phyloP scores from a whole-genome alignment of 2,888 invertebrate genomes.

The Aspidapion aeneum region DNA sequence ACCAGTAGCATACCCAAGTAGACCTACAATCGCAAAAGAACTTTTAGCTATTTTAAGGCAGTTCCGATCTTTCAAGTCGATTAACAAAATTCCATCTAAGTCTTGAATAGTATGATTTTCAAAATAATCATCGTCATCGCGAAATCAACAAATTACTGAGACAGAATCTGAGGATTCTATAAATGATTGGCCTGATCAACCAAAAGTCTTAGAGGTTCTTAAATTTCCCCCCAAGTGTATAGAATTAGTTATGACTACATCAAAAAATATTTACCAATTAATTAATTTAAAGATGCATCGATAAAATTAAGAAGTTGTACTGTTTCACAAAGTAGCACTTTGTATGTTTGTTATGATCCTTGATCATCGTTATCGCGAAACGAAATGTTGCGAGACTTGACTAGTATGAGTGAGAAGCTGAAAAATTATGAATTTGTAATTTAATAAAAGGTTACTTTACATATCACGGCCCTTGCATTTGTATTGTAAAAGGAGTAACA shows the following conservation, averaged over 20 bases:
- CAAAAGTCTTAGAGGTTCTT: constrained; percentile 18
- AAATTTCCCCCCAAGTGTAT: constrained; percentile 9
- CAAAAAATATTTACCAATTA: no score
- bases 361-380: no score
- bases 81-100: constrained; percentile 27
- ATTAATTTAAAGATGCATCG: neutral
- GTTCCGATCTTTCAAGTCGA: constrained; percentile 28
- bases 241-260: constrained; percentile 12
- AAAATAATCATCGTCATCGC: constrained; percentile 10
- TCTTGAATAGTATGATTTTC: constrained; percentile 27
- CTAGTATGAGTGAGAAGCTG: neutral
- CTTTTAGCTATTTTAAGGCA: no score
- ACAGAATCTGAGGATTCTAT: neutral
- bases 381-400: constrained; percentile 1
- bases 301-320: constrained; percentile 3
- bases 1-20: no score
- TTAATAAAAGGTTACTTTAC: constrained; percentile 6
- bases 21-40: no score
- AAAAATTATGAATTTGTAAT: neutral
- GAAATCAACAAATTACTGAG: constrained; percentile 2
- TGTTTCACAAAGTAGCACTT: neutral
- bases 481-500: constrained; percentile 3
- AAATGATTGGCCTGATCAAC: constrained; percentile 16
- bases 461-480: constrained; percentile 5
- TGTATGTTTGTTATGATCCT: no score